phyloP scores from a whole-genome alignment of 2,888 invertebrate genomes.

The Platypus cylindrus region DNA sequence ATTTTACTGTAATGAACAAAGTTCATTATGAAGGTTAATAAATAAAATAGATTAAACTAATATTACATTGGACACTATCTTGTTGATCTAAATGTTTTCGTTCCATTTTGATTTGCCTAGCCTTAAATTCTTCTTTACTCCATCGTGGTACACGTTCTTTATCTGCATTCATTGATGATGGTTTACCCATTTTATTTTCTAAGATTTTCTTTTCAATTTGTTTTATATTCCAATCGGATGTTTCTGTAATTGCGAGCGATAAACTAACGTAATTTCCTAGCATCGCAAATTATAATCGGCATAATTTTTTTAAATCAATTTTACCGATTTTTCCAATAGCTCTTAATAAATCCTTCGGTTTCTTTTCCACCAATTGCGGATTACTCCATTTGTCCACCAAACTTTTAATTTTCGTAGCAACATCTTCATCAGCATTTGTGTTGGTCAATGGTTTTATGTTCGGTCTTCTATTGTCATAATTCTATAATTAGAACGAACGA shows the following conservation, averaged over 20 bases:
- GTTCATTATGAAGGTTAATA: neutral
- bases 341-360: conserved; percentile 74
- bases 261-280: too few relatives aligned
- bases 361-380: conserved; percentile 48
- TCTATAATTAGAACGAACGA: conserved; percentile 23
- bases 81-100: conserved; percentile 48
- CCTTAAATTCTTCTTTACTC: conserved; percentile 72
- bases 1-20: conserved; percentile 41
- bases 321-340: conserved; percentile 51
- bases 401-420: conserved; percentile 51
- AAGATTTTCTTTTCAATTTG: conserved; percentile 82
- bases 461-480: conserved; percentile 25
- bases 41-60: neutral
- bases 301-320: too few relatives aligned
- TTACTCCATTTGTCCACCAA: conserved; percentile 68
- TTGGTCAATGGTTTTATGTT: conserved; percentile 24
- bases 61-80: conserved; percentile 38
- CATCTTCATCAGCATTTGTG: conserved; percentile 39
- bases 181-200: conserved; percentile 48
- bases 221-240: conserved; percentile 82
- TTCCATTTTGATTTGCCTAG: conserved; percentile 57
- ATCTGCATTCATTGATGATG: conserved; percentile 39
- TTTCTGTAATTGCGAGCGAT: conserved; percentile 48
- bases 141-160: conserved; percentile 76
- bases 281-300: too few relatives aligned